A percentile compares a stretch with the other conserved stretches of the same genome.
Evolutionary conservation across 1,140 invertebrate species (phyloP).

Genomic region (Elymnias hypermnestra): DNA sequence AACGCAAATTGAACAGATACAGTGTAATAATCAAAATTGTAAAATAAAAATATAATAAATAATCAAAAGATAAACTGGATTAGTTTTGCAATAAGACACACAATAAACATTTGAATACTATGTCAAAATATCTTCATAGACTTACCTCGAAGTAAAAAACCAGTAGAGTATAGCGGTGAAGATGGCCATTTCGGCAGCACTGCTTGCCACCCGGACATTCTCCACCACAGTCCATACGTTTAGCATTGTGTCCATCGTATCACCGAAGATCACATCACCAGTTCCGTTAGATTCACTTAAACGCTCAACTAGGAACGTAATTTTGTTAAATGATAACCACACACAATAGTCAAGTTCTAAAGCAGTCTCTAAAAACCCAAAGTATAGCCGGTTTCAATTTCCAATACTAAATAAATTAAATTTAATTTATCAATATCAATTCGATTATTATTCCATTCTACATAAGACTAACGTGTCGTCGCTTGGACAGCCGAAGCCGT

Average conservation of each 20-base stretch:
- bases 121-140: not conserved
- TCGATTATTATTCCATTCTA: not conserved
- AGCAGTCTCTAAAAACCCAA: not conserved
- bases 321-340: not conserved
- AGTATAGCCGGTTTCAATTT: not conserved
- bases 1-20: no score
- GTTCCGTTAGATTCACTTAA: conserved; percentile 37
- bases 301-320: conserved; percentile 14
- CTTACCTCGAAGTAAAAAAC: conserved; percentile 73
- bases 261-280: conserved; percentile 45
- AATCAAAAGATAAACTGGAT: no score
- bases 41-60: no score
- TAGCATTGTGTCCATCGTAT: conserved; percentile 57
- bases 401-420: conserved; percentile 1
- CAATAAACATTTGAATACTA: no score
- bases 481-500: conserved; percentile 4
- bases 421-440: not conserved
- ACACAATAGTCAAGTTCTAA: not conserved
- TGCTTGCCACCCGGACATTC: conserved; percentile 61
- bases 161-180: conserved; percentile 71
- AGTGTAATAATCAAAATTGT: no score
- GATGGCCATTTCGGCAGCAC: conserved; percentile 63
- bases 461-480: conserved; percentile 11
- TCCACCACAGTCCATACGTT: conserved; percentile 63
- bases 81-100: no score